Evolutionary conservation across 2,797 vertebrate species (phyloP), one percentile per base, ranked within the genome.

Genomic region (Decapterus maruadsi): DNA sequence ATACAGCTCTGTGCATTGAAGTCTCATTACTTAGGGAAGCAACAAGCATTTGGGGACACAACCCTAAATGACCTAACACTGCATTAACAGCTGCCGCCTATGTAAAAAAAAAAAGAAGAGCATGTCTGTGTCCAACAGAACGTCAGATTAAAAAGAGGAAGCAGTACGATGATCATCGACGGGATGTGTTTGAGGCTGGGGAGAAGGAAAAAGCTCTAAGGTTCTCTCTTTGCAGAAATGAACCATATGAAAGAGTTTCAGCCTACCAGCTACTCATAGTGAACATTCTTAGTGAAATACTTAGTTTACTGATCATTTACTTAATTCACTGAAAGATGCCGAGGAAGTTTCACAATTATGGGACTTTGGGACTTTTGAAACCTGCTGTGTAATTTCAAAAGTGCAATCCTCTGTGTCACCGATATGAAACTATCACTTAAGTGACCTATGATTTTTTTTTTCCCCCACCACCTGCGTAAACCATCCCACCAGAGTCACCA

Each of bases 301-400:
- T 20, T 60, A 19, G 38, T 17, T 50, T 13, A 53, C 31, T 34
- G 31, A 57, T 20, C 12, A 12, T 54, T 62, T 56, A 58, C 61
- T 1, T 13, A 31, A 48, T 76, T n/a, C 19, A 51, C 31, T 66
- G 45, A 73, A 75, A 71, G 3, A 19, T 48, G 31, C 38, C 1
- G 51, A 74, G 70, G 75, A 88, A 82, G 78, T 82, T 88, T 78
- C 81, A 63, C 20, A 77, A 86, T 51, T 12, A 1, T 19, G 46
- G 40, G 63, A 56, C 46, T 77, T 19, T 50, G 29, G 16, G 20
- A 62, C 75, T 68, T 78, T 69, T 81, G 66, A 82, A 84, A 88
- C 42, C 34, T 19, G 42, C 38, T 19, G 1, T 2, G 66, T 13
- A n/a, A 65, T 68, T 76, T 86, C 57, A 69, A 46, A 48, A 53